Base-by-base conservation (phyloP, 2,888 invertebrate genomes). In the Darwinula stevensoni region DNA sequence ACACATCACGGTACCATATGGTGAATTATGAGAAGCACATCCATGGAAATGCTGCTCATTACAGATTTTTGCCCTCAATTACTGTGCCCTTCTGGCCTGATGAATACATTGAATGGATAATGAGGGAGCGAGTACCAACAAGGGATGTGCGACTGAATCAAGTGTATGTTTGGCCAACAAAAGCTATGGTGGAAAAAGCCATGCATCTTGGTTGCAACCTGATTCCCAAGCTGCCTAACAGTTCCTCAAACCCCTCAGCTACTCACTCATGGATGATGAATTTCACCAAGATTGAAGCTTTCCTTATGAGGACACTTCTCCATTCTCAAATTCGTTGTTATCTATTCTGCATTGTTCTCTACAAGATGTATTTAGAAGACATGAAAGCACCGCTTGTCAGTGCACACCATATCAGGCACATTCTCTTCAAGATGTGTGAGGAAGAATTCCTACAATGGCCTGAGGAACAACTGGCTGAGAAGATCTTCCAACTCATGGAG, bases 361-460 rank as follows among this genome's bases (percentile, higher is more conserved):
- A n/a, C n/a, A n/a, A n/a, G n/a, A n/a, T n/a, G n/a, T n/a, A n/a
- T n/a, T n/a, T n/a, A n/a, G n/a, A n/a, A n/a, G n/a, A n/a, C n/a
- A n/a, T n/a, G n/a, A n/a, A n/a, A n/a, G n/a, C n/a, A n/a, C n/a
- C n/a, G n/a, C n/a, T n/a, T n/a, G n/a, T 75, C 14, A 61, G 66
- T 12, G 57, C 64, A 1, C 63, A 66, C 36, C 75, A 76, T 43
- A 58, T 76, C 18, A 61, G 70, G 33, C 65, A 64, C 38, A 63
- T 68, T 42, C 48, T 76, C 17, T 72, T 73, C 47, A 70, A 69
- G 68, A 62, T 73, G 50, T 67, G 71, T 40, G 73, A 76, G 49
- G 57, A 63, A 36, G 63, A 67, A 41, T 65, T 60, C 40, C 58
- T 60, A 2, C 62, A 59, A 36, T 75, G 73, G 72, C 63, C 67